A percentile compares a stretch with the other conserved stretches of the same genome.
phyloP scores from a whole-genome alignment of 1,140 invertebrate species.

The Polypedilum pembai region DNA sequence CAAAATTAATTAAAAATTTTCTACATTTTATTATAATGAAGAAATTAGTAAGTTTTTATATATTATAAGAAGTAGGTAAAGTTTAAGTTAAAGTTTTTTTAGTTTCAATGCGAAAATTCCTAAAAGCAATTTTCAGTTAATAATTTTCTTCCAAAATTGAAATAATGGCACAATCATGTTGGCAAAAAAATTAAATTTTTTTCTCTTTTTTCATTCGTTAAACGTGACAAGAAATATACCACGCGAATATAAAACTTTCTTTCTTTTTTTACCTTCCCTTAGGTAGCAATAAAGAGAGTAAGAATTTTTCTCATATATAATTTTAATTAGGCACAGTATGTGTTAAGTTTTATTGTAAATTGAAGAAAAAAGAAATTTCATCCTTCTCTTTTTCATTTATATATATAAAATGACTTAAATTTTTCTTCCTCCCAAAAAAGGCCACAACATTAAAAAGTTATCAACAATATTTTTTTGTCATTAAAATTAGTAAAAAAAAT shows the following conservation, averaged over 20 bases:
- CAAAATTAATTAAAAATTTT: background rate
- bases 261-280: background rate
- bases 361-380: background rate
- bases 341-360: background rate
- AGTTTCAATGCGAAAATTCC: background rate
- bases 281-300: no score
- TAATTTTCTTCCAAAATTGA: background rate
- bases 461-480: background rate
- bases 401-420: background rate
- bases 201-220: background rate
- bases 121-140: background rate
- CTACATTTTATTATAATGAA: background rate
- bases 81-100: background rate
- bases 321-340: conserved; percentile 4
- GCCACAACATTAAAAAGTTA: conserved; percentile 24
- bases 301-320: background rate
- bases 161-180: conserved; percentile 14
- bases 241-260: background rate
- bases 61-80: background rate
- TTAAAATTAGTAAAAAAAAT: conserved; percentile 2
- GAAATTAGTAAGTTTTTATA: background rate
- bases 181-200: conserved; percentile 23
- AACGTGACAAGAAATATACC: background rate
- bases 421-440: background rate
- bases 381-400: background rate